Conservation (phyloP, 2,888 invertebrate species). For the Temnothorax rugatulus region DNA sequence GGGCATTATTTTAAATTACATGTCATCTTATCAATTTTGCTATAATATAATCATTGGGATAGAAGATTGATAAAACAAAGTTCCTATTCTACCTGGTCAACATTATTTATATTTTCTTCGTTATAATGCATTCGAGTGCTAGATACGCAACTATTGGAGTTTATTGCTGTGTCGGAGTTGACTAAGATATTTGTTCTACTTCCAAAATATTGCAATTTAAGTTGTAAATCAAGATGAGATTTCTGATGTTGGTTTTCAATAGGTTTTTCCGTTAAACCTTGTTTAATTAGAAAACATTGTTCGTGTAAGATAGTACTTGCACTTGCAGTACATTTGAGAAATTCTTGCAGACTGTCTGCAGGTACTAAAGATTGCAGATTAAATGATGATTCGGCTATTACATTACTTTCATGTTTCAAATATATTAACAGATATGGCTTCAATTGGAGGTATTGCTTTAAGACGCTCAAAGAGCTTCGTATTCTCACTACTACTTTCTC, state of each 20-base stretch:
- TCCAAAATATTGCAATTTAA: constrained; percentile 86
- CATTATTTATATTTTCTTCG: constrained; percentile 51
- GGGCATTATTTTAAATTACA: not conserved
- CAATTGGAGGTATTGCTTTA: constrained; percentile 87
- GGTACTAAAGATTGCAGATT: constrained; percentile 87
- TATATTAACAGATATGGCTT: constrained; percentile 87
- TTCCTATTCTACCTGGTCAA: constrained; percentile 41
- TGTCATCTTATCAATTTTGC: not conserved
- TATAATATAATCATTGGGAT: not conserved
- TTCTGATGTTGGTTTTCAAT: constrained; percentile 75
- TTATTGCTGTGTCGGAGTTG: constrained; percentile 14
- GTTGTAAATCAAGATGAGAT: constrained; percentile 87
- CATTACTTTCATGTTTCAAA: constrained; percentile 84
- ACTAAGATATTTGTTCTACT: constrained; percentile 64
- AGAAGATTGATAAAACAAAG: not conserved
- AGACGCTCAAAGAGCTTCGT: constrained; percentile 84
- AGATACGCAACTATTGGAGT: constrained; percentile 24
- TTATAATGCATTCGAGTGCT: not conserved
- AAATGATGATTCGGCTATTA: constrained; percentile 86
- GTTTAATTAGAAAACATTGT: constrained; percentile 77
- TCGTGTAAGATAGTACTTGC: constrained; percentile 84
- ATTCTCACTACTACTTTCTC: constrained; percentile 87
- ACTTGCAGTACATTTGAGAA: constrained; percentile 85
- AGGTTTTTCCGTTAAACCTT: constrained; percentile 57
- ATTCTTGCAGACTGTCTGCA: constrained; percentile 85